A percentile compares a stretch with the other conserved stretches of the same genome.
These are phyloP conservation scores for Danionella cerebrum DNA, from an alignment of 2,113 vertebrate genomes.

Conservation along the genomic window DNA sequence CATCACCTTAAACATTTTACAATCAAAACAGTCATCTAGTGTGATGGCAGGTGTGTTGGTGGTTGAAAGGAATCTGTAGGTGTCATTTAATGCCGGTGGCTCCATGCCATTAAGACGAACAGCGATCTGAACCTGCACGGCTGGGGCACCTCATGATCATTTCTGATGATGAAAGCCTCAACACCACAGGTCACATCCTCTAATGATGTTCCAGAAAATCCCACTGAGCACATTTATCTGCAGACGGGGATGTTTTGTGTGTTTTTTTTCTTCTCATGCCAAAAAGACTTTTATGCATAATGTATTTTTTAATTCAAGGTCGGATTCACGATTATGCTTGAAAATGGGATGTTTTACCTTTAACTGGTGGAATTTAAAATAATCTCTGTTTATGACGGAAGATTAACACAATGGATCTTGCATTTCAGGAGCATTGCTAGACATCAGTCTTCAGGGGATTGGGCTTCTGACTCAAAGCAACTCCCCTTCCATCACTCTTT, in stretches of 20 bases:
- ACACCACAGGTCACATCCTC: constrained; percentile 5
- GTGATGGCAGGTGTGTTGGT: background rate
- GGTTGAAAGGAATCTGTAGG: constrained; percentile 8
- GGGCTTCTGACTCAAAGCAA: too few species aligned
- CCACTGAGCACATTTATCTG: background rate
- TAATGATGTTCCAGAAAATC: constrained; percentile 13
- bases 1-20: too few species aligned
- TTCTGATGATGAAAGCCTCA: constrained; percentile 20
- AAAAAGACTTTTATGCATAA: constrained; percentile 8
- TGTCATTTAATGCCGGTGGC: constrained; percentile 7
- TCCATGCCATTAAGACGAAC: background rate
- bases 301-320: background rate
- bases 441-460: too few species aligned
- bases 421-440: too few species aligned
- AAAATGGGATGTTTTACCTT: too few species aligned
- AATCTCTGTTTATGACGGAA: too few species aligned
- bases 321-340: too few species aligned
- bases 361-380: too few species aligned
- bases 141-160: background rate
- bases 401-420: too few species aligned
- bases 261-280: background rate
- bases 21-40: too few species aligned
- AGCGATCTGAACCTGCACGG: constrained; percentile 1
- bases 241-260: background rate
- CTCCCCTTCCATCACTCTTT: too few species aligned